Base-by-base conservation (phyloP, 2,888 invertebrate genomes). In the Scaeva pyrastri region DNA sequence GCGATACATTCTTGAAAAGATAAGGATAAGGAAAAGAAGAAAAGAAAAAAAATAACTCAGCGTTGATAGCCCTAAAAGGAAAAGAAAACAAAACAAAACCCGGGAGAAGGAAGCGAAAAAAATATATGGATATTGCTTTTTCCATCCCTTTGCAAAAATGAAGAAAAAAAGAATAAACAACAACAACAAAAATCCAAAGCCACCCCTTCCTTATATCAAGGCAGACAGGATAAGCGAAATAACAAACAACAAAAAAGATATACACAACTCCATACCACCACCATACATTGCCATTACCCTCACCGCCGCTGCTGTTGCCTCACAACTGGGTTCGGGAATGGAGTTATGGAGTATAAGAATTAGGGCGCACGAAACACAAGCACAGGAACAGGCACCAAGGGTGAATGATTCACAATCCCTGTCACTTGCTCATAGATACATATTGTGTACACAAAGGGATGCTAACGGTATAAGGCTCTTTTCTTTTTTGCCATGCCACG, bases 261-360 rank as follows among this genome's bases (percentile, higher is more conserved):
- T 31, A 81, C 73, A 62, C 5, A 31, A 31, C 31, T 31, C 6
- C 77, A 62, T 7, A 31, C 5, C 31, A 7, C 6, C 77, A 45
- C 71, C 86, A 78, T 82, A 74, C 19, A 82, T 82, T 72, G 86
- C 86, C 86, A 86, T 82, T 82, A 82, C 70, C 86, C 82, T 82
- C 60, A 58, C 74, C 71, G n/a, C n/a, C n/a, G n/a, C n/a, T n/a
- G n/a, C n/a, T n/a, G n/a, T n/a, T n/a, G n/a, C n/a, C n/a, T n/a
- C n/a, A n/a, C n/a, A n/a, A n/a, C n/a, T n/a, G 64, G 55, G 48
- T 19, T 10, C 19, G 10, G 43, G 6, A 31, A 8, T 31, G 31
- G 5, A 31, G 31, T 7, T 31, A 39, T 10, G 39, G 6, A 36
- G 16, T 19, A 39, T 41, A 36, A 31, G 64, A 50, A 48, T 36